phyloP scores from a whole-genome alignment of 2,888 invertebrate species.

The Idaea dimidiata region DNA sequence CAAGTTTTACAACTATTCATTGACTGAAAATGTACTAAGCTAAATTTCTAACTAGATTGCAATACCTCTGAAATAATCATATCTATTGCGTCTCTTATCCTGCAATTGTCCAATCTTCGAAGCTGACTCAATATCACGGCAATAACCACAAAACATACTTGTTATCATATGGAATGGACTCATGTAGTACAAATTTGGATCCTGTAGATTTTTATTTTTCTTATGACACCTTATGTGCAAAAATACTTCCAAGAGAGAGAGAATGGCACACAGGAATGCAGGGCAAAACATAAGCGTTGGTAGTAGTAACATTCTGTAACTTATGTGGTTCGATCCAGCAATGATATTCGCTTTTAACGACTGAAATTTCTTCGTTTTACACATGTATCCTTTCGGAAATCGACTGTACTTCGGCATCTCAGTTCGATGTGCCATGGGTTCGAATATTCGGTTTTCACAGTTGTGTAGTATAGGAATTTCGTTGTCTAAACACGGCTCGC shows the following conservation, averaged over 20 bases:
- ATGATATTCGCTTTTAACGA: conserved; percentile 59
- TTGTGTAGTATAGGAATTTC: conserved; percentile 7
- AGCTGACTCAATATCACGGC: conserved; percentile 82
- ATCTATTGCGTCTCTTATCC: conserved; percentile 76
- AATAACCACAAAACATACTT: conserved; percentile 85
- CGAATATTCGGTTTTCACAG: conserved; percentile 13
- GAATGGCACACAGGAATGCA: conserved; percentile 69
- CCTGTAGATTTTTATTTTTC: conserved; percentile 82
- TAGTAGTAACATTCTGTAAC: conserved; percentile 78
- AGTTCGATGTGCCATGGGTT: not conserved
- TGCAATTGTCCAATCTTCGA: conserved; percentile 84
- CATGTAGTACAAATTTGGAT: conserved; percentile 82
- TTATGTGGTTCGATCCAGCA: conserved; percentile 61
- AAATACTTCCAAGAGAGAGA: conserved; percentile 80
- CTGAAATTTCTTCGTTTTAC: conserved; percentile 58
- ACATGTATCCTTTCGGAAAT: conserved; percentile 52
- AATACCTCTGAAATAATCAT: conserved; percentile 64
- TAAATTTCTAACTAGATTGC: conserved; percentile 35
- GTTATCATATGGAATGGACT: conserved; percentile 86
- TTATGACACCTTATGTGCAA: conserved; percentile 86
- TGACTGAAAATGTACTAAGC: not conserved
- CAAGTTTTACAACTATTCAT: not conserved
- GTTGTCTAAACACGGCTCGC: conserved; percentile 55
- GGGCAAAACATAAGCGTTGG: conserved; percentile 82
- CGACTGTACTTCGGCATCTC: conserved; percentile 29